Evolutionary conservation across 2,797 vertebrate genomes (phyloP), one percentile per base, ranked within the genome.

Genomic region (Muscicapa comitata): DNA sequence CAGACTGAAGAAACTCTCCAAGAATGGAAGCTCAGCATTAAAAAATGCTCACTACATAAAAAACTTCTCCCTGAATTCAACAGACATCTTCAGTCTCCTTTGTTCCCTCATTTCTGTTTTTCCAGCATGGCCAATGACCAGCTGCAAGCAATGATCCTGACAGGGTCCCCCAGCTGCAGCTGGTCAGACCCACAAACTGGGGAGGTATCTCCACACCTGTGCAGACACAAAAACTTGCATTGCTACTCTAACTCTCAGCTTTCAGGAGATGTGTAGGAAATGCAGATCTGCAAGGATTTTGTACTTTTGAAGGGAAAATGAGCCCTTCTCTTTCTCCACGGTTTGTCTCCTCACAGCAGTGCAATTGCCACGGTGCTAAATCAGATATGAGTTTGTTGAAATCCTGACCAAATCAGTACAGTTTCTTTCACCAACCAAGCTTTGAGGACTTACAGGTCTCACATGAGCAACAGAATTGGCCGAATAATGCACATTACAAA

Each of bases 31-130:
- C 1, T 48, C 14, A 67, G 5, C 9, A 14, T 35, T 6, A 13
- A 59, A 54, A 62, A 54, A 11, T 13, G 2, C 11, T 23, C 17
- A 3, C 4, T 4, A 18, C 6, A 19, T 1, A 4, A 50, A 35
- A 59, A 53, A 9, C 33, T 11, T 14, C 6, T 28, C 2, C 8
- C 21, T 5, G 1, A 59, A 11, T 1, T 31, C 7, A 75, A 1
- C 0, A 0, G 0, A 0, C 3, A 5, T 2, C 17, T 66, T 51
- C 7, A 15, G 0, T 1, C 18, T 4, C 12, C 23, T 29, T 40
- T 55, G 13, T 21, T 58, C 42, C 54, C 61, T 53, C 17, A 5
- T 14, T 48, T 63, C 13, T 63, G 4, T 3, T 31, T 17, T n/a
- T 10, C 5, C 23, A 35, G n/a, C 0, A 0, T 0, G 3, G 7